phyloP scores from a whole-genome alignment of 2,888 invertebrate genomes.

The Mesorhabditis belari region DNA sequence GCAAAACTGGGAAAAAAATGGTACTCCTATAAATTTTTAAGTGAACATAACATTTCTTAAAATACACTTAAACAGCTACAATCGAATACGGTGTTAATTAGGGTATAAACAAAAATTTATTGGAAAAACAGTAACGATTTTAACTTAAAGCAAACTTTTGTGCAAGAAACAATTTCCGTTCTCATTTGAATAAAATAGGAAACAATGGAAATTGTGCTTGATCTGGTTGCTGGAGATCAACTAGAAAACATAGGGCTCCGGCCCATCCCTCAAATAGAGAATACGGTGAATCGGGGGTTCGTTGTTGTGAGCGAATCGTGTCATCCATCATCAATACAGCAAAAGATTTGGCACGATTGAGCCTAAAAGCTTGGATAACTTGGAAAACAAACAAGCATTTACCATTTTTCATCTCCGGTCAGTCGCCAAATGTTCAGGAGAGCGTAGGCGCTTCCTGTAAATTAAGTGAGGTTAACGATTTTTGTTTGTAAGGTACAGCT shows the following conservation, averaged over 20 bases:
- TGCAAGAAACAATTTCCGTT: too few relatives aligned
- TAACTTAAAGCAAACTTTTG: too few relatives aligned
- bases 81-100: too few relatives aligned
- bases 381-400: too few relatives aligned
- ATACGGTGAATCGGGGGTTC: conserved; percentile 74
- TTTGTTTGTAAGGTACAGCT: not conserved
- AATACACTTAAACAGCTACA: too few relatives aligned
- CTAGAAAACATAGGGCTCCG: conserved; percentile 75
- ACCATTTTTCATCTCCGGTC: conserved; percentile 57
- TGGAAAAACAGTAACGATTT: too few relatives aligned
- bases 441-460: conserved; percentile 63
- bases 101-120: too few relatives aligned
- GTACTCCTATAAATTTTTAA: too few relatives aligned
- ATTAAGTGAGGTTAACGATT: not conserved
- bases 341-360: conserved; percentile 65
- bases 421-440: conserved; percentile 71
- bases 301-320: conserved; percentile 53
- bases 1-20: too few relatives aligned
- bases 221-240: conserved; percentile 69
- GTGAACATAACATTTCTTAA: too few relatives aligned
- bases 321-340: conserved; percentile 67
- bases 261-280: conserved; percentile 80
- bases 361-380: too few relatives aligned
- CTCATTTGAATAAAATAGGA: conserved; percentile 67
- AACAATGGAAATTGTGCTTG: conserved; percentile 76